Evolutionary conservation across 2,797 vertebrate genomes (phyloP).

Genomic region (Distichodus sexfasciatus): DNA sequence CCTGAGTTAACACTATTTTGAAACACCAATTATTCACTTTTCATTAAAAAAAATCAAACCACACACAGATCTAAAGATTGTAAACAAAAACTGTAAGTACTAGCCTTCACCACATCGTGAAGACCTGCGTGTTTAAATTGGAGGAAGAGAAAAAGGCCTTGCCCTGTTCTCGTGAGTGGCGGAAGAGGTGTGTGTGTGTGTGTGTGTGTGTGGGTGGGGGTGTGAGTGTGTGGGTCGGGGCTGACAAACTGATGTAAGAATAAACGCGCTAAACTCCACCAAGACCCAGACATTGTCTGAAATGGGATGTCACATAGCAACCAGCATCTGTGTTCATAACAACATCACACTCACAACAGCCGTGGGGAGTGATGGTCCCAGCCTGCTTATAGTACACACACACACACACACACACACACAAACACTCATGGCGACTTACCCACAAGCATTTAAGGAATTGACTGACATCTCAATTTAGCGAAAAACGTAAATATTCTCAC

Average conservation of each 20-base stretch:
- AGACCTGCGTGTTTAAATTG: background rate
- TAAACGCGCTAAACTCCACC: slow-evolving; percentile 58
- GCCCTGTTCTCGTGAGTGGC: no score
- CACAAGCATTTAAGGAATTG: background rate
- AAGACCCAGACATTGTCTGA: slow-evolving; percentile 48
- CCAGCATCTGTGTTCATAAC: slow-evolving; percentile 66
- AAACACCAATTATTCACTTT: background rate
- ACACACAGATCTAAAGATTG: background rate
- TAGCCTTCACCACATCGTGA: background rate
- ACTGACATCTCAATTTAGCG: no score
- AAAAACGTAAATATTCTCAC: no score
- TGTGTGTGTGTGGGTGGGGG: background rate
- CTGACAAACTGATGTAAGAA: slow-evolving; percentile 45
- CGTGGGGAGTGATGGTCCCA: slow-evolving; percentile 22
- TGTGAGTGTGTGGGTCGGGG: background rate
- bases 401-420: slow-evolving; percentile 31
- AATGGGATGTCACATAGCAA: slow-evolving; percentile 62
- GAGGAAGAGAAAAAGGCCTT: background rate
- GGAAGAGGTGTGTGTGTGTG: background rate
- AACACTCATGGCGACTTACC: slow-evolving; percentile 19
- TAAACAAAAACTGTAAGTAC: background rate
- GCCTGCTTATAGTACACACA: background rate
- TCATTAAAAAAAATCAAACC: background rate
- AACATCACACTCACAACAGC: slow-evolving; percentile 61
- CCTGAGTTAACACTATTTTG: slow-evolving; percentile 29